Conservation (phyloP, 2,113 vertebrate genomes). For the Ciconia stormi region DNA sequence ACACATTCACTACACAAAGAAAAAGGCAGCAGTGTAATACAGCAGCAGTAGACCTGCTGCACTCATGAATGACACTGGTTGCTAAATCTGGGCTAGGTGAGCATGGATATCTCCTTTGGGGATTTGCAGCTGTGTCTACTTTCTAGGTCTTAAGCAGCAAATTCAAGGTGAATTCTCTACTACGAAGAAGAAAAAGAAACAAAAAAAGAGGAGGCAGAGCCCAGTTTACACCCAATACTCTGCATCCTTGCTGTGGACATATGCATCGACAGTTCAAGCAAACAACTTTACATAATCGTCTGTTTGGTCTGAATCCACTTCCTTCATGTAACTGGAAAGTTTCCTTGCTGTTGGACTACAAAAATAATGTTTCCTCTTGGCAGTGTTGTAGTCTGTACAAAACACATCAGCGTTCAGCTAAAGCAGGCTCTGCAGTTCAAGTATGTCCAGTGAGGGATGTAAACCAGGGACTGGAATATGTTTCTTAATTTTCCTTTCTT, state of each 20-base stretch:
- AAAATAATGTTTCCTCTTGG: background rate
- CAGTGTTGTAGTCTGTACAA: background rate
- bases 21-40: background rate
- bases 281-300: background rate
- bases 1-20: rapidly evolving
- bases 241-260: background rate
- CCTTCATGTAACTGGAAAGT: background rate
- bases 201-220: background rate
- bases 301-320: background rate
- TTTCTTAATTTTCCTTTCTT: background rate
- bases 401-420: background rate
- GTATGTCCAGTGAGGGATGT: background rate
- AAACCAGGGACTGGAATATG: background rate
- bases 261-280: background rate
- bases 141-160: background rate
- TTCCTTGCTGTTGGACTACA: background rate
- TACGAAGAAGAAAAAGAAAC: rapidly evolving
- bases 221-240: background rate
- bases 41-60: background rate
- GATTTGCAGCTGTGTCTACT: background rate
- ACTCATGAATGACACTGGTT: background rate
- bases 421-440: background rate
- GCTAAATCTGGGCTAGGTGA: background rate
- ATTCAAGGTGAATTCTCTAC: background rate
- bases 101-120: background rate